Evolutionary conservation across 2,797 vertebrate genomes (phyloP), one percentile per base, ranked within the genome.

Genomic region (Malacoctenus gilli): DNA sequence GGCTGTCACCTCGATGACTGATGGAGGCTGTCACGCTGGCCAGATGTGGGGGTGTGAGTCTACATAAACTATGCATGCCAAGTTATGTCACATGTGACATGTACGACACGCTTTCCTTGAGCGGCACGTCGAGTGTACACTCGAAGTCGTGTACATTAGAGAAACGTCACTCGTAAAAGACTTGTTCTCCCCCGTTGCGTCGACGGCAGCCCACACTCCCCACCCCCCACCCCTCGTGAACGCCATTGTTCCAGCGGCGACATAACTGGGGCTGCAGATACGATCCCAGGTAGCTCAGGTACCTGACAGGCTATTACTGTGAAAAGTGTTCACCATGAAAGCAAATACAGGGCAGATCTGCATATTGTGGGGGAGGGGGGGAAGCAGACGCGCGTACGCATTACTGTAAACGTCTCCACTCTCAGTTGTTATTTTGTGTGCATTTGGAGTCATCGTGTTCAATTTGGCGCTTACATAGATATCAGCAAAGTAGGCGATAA

Each of bases 281-380:
- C 78, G 78, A 69, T 57, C 21, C 43, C 30, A 34, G 40, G 52
- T 59, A 55, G 65, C 54, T 58, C 31, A 61, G 62, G 56, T 71
- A 62, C 62, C 54, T 78, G 84, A 83, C 69, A 82, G 68, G 58
- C 65, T 44, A 72, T 83, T 84, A 80, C 71, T 39, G 43, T 50
- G 67, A 62, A 57, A 73, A 55, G 39, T 28, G 49, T 69, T 51
- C 62, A 61, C 57, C 59, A 64, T 40, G 38, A 77, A 58, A 63
- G 66, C 40, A 48, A 75, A 66, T 68, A 15, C 36, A 28, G 22
- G 70, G 20, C 37, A 65, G 44, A 47, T 60, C 34, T 77, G 53
- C 63, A 62, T 75, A 67, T 61, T 65, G 62, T 49, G 16, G 48
- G n/a, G n/a, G n/a, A n/a, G n/a, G n/a, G n/a, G n/a, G n/a, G n/a